Evolutionary conservation across 2,113 vertebrate species (phyloP), one percentile per base, ranked within the genome.

Genomic region (Hemibagrus wyckioides): DNA sequence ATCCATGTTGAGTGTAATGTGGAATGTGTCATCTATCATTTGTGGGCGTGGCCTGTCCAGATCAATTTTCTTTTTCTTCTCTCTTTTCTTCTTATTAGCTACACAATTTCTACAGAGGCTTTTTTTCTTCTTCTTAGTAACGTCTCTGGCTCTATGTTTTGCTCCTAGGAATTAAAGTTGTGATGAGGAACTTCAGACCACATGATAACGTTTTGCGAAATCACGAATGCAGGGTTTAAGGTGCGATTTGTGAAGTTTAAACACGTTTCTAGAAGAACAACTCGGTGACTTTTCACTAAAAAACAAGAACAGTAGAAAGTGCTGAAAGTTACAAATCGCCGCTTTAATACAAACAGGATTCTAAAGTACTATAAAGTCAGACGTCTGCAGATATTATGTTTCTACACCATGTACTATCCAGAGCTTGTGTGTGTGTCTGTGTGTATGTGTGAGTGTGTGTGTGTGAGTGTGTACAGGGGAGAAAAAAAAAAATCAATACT

Each of bases 401-500:
- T 10, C 28, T 8, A 48, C 44, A 48, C 44, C 77, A 13, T 56
- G 77, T 50, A n/a, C 41, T n/a, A 6, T 48, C 44, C 41, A 7
- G 25, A 13, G 48, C 73, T 48, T 6, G 11, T 25, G 23, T 44
- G 71, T 36, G 61, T 65, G 63, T 65, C n/a, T 6, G 11, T 25
- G 23, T 44, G 71, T 36, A 28, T 65, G 63, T 65, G 63, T 30
- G n/a, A 30, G 28, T 30, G 63, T 65, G 63, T 65, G 79, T 85
- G 71, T 75, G 77, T 63, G 82, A 48, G 65, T 84, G 54, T 50
- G 82, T 80, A 61, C 15, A 63, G 54, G 21, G 77, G 36, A 39
- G 48, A 39, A 69, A 10, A 28, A 41, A 41, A 23, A 41, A 83
- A 87, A 88, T 90, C 85, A 50, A 88, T 85, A 81, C 33, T 73